phyloP scores from a whole-genome alignment of 2,797 vertebrate species.

The Orestias chungarensis region DNA sequence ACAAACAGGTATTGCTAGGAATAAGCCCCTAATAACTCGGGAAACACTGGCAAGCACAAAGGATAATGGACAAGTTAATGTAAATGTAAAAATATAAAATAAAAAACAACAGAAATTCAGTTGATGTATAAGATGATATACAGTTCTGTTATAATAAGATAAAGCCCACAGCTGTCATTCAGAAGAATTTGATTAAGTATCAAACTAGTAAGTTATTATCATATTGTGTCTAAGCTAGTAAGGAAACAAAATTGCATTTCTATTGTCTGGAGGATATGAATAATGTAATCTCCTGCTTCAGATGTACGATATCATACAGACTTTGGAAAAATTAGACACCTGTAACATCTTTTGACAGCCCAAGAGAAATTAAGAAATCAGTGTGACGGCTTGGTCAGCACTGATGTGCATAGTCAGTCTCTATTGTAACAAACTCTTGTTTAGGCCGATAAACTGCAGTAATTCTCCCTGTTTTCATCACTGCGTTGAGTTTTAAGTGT shows the following conservation, averaged over 20 bases:
- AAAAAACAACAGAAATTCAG: neutral
- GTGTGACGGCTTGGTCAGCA: neutral
- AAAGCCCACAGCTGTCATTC: neutral
- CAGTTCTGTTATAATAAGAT: neutral
- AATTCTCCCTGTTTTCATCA: neutral
- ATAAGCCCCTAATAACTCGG: too few species aligned
- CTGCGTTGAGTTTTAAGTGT: neutral
- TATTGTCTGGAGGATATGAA: neutral
- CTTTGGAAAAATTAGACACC: neutral
- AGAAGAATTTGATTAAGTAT: slow-evolving; percentile 1
- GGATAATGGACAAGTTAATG: too few species aligned
- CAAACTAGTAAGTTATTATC: neutral
- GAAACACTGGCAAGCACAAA: neutral
- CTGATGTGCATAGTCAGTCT: neutral
- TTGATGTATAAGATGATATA: neutral
- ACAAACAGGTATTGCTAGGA: too few species aligned
- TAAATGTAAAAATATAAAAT: too few species aligned
- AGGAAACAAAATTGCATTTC: neutral
- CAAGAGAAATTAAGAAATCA: neutral
- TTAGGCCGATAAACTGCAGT: neutral
- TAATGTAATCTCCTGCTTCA: neutral
- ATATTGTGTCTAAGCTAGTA: neutral
- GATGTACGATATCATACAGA: neutral
- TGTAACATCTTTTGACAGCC: neutral
- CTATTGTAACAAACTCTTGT: neutral